These are phyloP conservation scores for Tinea pellionella DNA, from an alignment of 2,888 invertebrate genomes.

Conservation along the genomic window DNA sequence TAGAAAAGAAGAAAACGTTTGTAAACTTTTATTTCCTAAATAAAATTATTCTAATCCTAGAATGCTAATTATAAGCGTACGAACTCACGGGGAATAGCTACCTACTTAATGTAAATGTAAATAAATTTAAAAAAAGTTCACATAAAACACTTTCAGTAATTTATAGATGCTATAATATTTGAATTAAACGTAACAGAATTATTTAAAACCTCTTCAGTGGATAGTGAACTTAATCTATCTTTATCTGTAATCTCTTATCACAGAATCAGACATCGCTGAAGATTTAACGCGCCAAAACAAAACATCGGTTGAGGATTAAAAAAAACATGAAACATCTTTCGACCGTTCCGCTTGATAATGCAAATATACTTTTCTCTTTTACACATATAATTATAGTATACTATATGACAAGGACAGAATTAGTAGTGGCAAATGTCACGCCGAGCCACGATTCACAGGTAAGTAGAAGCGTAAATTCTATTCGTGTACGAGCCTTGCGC, in stretches of 20 bases:
- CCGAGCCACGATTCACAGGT: slow-evolving; percentile 60
- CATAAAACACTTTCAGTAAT: too few species aligned
- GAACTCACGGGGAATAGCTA: too few species aligned
- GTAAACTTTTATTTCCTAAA: too few species aligned
- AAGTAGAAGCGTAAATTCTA: slow-evolving; percentile 41
- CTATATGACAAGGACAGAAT: slow-evolving; percentile 28
- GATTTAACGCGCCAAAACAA: slow-evolving; percentile 56
- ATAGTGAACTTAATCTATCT: neutral
- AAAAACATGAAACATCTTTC: slow-evolving; percentile 33
- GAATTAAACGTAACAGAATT: too few species aligned
- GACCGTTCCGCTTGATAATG: slow-evolving; percentile 52
- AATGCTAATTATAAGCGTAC: too few species aligned
- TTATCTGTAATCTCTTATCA: neutral
- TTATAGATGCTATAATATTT: too few species aligned
- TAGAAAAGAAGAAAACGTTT: too few species aligned
- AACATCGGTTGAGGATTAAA: slow-evolving; percentile 36
- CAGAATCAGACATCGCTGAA: slow-evolving; percentile 18
- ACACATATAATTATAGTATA: slow-evolving; percentile 12
- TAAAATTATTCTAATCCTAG: too few species aligned
- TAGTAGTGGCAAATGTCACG: slow-evolving; percentile 41
- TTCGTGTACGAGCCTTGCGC: slow-evolving; percentile 62
- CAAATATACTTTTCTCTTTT: slow-evolving; percentile 26
- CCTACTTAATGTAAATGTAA: too few species aligned
- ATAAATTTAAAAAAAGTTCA: too few species aligned
- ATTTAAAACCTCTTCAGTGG: too few species aligned